These are phyloP conservation scores for Stegana nigrithorax DNA, from an alignment of 2,888 invertebrate species.

Conservation along the genomic window DNA sequence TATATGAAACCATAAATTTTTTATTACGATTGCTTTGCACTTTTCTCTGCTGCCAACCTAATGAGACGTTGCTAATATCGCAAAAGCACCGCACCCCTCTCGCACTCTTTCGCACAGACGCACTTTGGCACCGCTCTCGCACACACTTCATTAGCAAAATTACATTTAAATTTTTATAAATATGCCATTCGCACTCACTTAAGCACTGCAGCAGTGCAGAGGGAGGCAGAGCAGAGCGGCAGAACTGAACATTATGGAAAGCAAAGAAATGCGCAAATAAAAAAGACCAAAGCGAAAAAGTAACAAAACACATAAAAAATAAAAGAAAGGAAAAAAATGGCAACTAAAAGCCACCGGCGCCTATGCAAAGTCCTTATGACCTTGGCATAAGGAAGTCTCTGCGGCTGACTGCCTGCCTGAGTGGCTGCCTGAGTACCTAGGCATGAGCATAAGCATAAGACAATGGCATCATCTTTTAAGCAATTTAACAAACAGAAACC, in stretches of 20 bases:
- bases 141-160: slow-evolving; percentile 10
- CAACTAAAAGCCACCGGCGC: background rate
- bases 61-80: too few species aligned
- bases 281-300: too few species aligned
- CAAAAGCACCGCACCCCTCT: background rate
- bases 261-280: too few species aligned
- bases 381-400: slow-evolving; percentile 43
- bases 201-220: background rate
- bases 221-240: background rate
- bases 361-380: slow-evolving; percentile 46
- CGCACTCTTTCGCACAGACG: background rate
- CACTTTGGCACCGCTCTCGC: background rate
- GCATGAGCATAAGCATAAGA: slow-evolving; percentile 28
- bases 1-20: slow-evolving; percentile 6
- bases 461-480: slow-evolving; percentile 44
- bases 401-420: slow-evolving; percentile 21
- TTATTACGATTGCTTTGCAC: background rate
- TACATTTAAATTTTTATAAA: slow-evolving; percentile 17
- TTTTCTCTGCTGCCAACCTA: too few species aligned
- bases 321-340: background rate
- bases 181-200: slow-evolving; percentile 9
- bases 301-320: too few species aligned
- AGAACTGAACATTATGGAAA: background rate
- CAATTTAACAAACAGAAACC: slow-evolving; percentile 55
- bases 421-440: slow-evolving; percentile 35